phyloP scores from a whole-genome alignment of 2,888 invertebrate genomes.

The Pharmacophagus antenor region DNA sequence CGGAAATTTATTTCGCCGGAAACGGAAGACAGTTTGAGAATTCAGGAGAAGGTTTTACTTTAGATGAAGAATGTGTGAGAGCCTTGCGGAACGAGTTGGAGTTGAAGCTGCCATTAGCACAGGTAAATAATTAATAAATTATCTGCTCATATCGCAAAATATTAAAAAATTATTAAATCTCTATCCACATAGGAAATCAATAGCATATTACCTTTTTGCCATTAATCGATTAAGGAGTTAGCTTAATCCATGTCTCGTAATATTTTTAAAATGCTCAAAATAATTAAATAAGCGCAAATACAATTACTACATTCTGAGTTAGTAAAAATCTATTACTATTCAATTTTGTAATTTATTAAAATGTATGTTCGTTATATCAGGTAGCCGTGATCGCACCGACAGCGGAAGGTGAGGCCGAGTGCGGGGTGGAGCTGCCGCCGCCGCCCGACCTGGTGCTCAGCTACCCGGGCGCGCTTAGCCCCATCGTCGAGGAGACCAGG shows the following conservation, averaged over 20 bases:
- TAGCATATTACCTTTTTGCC: background rate
- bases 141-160: too few relatives aligned
- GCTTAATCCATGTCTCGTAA: too few relatives aligned
- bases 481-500: constrained; percentile 70
- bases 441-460: constrained; percentile 66
- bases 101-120: constrained; percentile 85
- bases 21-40: constrained; percentile 77
- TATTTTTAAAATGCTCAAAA: too few relatives aligned
- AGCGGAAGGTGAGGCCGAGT: constrained; percentile 35
- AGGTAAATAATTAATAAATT: constrained; percentile 61
- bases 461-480: constrained; percentile 69
- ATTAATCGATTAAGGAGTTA: too few relatives aligned
- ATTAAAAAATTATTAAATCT: too few relatives aligned
- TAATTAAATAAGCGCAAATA: too few relatives aligned
- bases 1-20: constrained; percentile 65
- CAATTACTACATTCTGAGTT: too few relatives aligned
- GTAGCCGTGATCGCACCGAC: constrained; percentile 59
- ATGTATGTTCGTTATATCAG: constrained; percentile 41
- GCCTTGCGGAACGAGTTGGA: constrained; percentile 86
- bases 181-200: too few relatives aligned
- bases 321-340: too few relatives aligned
- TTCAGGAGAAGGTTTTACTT: constrained; percentile 78
- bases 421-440: constrained; percentile 44
- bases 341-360: too few relatives aligned
- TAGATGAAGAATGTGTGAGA: constrained; percentile 86